Percentiles rank a stretch among this genome's conserved stretches.
Evolutionary conservation across 2,113 vertebrate species (phyloP).

Genomic region (Struthidea cinerea): DNA sequence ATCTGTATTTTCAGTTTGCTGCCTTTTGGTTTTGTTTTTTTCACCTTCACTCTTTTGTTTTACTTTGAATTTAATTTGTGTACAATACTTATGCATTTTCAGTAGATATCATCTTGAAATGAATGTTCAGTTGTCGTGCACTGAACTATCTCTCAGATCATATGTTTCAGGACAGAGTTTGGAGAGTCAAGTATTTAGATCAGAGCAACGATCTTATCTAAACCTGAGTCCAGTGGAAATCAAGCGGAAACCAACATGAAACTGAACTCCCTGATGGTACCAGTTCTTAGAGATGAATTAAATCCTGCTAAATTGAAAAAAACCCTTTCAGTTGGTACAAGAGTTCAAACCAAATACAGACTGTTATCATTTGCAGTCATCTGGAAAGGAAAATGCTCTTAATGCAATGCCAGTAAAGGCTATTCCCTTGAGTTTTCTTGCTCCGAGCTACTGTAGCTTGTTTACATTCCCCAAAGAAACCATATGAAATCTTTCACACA

Average conservation of each 20-base stretch:
- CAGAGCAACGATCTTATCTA: neutral
- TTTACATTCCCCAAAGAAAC: slow-evolving; percentile 41
- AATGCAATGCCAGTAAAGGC: neutral
- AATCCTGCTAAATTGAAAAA: neutral
- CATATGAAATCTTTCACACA: neutral
- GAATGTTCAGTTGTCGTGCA: neutral
- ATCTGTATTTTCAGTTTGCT: neutral
- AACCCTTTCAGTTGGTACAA: neutral
- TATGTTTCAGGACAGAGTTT: neutral
- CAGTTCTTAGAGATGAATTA: neutral
- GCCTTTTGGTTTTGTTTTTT: neutral
- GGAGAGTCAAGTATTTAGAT: neutral
- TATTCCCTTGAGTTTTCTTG: slow-evolving; percentile 23
- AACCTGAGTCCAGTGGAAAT: neutral
- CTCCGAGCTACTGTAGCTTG: neutral
- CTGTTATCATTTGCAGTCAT: slow-evolving; percentile 49
- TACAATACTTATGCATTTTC: neutral
- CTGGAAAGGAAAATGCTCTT: slow-evolving; percentile 47
- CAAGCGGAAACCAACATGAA: neutral
- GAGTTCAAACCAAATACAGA: slow-evolving; percentile 35
- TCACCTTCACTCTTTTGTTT: neutral
- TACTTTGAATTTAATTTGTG: neutral
- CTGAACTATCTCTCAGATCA: neutral
- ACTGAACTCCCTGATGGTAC: neutral
- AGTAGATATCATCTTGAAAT: neutral